Evolutionary conservation across 2,888 invertebrate genomes (phyloP).

Genomic region (Ophion costatus): DNA sequence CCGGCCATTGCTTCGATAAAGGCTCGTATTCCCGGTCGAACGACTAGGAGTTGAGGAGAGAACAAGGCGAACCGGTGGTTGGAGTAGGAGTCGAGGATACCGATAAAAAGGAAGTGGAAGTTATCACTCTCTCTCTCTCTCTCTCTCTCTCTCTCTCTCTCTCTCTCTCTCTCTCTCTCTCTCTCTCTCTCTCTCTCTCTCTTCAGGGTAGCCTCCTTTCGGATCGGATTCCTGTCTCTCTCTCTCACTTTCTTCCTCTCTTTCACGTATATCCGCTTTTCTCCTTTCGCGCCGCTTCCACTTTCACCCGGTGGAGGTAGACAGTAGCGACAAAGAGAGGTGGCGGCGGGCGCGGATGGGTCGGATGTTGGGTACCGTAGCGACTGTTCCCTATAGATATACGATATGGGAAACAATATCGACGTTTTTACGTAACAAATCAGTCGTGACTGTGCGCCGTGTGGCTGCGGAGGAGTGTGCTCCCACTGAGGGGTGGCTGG

Average conservation of each 20-base stretch:
- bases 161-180: slow-evolving; percentile 74
- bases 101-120: slow-evolving; percentile 78
- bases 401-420: slow-evolving; percentile 79
- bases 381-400: slow-evolving; percentile 54
- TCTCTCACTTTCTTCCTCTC: slow-evolving; percentile 73
- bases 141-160: slow-evolving; percentile 71
- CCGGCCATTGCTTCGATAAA: slow-evolving; percentile 83
- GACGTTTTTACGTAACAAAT: slow-evolving; percentile 84
- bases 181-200: slow-evolving; percentile 56
- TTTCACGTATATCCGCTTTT: slow-evolving; percentile 64
- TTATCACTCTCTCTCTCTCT: slow-evolving; percentile 33
- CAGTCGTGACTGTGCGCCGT: slow-evolving; percentile 82
- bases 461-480: slow-evolving; percentile 48
- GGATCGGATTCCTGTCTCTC: slow-evolving; percentile 55
- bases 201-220: slow-evolving; percentile 14
- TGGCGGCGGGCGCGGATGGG: slow-evolving; percentile 72
- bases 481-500: slow-evolving; percentile 71
- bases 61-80: slow-evolving; percentile 31
- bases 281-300: slow-evolving; percentile 60
- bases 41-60: slow-evolving; percentile 74
- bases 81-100: slow-evolving; percentile 74
- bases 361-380: slow-evolving; percentile 70
- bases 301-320: slow-evolving; percentile 41
- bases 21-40: slow-evolving; percentile 80
- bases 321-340: slow-evolving; percentile 67